Percentiles rank a stretch among this genome's conserved stretches.
phyloP scores from a whole-genome alignment of 2,888 invertebrate genomes.

The Synanthedon formicaeformis region DNA sequence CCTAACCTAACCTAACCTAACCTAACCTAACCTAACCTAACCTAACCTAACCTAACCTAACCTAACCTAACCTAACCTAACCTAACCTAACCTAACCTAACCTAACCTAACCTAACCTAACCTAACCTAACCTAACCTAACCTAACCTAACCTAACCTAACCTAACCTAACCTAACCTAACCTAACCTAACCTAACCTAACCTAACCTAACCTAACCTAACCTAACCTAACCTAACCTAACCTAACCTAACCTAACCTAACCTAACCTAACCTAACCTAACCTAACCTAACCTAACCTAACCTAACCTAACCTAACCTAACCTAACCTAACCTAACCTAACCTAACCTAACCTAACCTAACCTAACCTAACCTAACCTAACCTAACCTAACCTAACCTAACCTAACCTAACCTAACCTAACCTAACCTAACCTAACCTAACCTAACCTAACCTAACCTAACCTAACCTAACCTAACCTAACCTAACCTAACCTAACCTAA shows the following conservation, averaged over 20 bases:
- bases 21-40: constrained; percentile 1
- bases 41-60: constrained; percentile 1
- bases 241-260: constrained; percentile 5
- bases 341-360: background rate
- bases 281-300: constrained; percentile 2
- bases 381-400: constrained; percentile 1
- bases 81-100: constrained; percentile 1
- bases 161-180: constrained; percentile 1
- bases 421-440: constrained; percentile 1
- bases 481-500: constrained; percentile 1
- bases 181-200: constrained; percentile 1
- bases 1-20: constrained; percentile 1
- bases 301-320: constrained; percentile 1
- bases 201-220: constrained; percentile 4
- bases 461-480: constrained; percentile 1
- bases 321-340: background rate
- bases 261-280: constrained; percentile 4
- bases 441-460: constrained; percentile 1
- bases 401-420: constrained; percentile 1
- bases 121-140: background rate
- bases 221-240: constrained; percentile 5
- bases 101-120: constrained; percentile 1
- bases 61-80: constrained; percentile 1
- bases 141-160: constrained; percentile 1
- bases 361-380: constrained; percentile 1